Evolutionary conservation across 2,797 vertebrate genomes (phyloP).

Genomic region (Macrochelys suwanniensis): DNA sequence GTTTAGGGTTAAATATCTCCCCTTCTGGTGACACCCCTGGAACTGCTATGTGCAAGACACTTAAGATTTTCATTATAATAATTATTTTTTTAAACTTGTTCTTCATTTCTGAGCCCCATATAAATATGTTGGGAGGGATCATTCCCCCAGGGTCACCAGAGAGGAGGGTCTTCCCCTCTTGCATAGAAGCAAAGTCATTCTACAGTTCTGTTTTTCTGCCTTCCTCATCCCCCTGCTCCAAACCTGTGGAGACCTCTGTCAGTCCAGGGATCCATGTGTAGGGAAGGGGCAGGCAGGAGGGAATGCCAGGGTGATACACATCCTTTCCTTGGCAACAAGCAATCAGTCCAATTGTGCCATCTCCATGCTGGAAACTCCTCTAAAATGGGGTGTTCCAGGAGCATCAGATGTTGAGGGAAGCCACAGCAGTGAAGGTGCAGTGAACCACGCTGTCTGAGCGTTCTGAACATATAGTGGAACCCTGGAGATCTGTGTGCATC

Average conservation of each 20-base stretch:
- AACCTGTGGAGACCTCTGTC: background rate
- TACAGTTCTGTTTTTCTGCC: background rate
- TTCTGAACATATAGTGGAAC: background rate
- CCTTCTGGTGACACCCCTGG: background rate
- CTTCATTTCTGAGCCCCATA: background rate
- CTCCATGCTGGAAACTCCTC: background rate
- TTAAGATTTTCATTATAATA: background rate
- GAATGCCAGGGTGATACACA: background rate
- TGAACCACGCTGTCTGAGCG: background rate
- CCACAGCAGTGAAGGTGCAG: background rate
- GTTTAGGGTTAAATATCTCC: constrained; percentile 2
- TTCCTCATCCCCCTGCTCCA: background rate
- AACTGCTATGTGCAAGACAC: background rate
- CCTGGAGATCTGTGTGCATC: background rate
- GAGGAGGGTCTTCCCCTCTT: background rate
- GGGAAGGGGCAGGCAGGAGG: background rate
- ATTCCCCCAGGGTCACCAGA: background rate
- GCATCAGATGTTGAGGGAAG: constrained; percentile 1
- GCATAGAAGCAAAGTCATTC: background rate
- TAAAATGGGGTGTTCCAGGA: background rate
- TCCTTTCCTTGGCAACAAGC: background rate
- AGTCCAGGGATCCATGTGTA: background rate
- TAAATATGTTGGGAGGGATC: background rate
- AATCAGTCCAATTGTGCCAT: background rate
- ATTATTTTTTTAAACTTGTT: background rate